These are phyloP conservation scores for Heliothis subflexa DNA, from an alignment of 1,140 invertebrate species.

Conservation along the genomic window DNA sequence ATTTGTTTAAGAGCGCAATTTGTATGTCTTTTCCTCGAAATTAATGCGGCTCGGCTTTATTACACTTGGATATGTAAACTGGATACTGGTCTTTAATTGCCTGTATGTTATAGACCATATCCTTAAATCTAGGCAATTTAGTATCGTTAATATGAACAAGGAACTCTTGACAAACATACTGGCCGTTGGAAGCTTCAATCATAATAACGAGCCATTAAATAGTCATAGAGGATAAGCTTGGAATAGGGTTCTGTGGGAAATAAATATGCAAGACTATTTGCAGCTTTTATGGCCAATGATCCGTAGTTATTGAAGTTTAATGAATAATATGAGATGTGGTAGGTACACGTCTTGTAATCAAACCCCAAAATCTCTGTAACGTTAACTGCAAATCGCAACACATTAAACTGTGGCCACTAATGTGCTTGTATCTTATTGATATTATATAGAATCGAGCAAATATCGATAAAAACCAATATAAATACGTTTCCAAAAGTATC, in stretches of 20 bases:
- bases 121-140: conserved; percentile 8
- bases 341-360: background rate
- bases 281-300: no score
- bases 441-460: conserved; percentile 33
- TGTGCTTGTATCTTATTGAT: conserved; percentile 30
- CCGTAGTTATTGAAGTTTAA: no score
- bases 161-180: background rate
- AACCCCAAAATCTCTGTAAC: conserved; percentile 8
- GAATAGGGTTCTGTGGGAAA: background rate
- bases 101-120: background rate
- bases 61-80: background rate
- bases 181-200: conserved; percentile 16
- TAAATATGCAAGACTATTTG: no score
- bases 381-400: background rate
- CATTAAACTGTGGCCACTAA: conserved; percentile 19
- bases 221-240: background rate
- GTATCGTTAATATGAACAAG: conserved; percentile 13
- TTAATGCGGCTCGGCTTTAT: no score
- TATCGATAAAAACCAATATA: conserved; percentile 31
- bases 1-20: background rate
- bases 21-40: no score
- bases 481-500: background rate
- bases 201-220: background rate
- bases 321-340: background rate
- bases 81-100: conserved; percentile 15